Evolutionary conservation across 2,797 vertebrate genomes (phyloP).

Genomic region (Sphenopsis melanotis): DNA sequence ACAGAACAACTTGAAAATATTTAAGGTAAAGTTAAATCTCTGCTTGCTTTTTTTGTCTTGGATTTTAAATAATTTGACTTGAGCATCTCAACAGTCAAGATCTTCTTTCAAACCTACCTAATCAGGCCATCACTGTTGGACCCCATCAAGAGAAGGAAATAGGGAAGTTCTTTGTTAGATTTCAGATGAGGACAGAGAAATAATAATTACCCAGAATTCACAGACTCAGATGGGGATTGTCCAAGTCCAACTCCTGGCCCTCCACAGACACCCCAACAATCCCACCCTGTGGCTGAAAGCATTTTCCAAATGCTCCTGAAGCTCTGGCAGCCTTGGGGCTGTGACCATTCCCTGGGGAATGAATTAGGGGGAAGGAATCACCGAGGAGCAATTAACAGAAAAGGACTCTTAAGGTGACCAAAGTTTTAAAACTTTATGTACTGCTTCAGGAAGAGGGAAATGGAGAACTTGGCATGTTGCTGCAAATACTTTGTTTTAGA

Average conservation of each 20-base stretch:
- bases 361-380: not conserved
- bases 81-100: not conserved
- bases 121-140: not conserved
- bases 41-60: not conserved
- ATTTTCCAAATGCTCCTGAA: not conserved
- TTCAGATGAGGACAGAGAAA: not conserved
- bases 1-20: constrained; percentile 98
- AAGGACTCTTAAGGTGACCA: not conserved
- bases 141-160: not conserved
- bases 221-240: not conserved
- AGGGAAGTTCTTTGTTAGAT: not conserved
- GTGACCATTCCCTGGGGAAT: not conserved
- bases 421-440: not conserved
- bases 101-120: not conserved
- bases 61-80: not conserved
- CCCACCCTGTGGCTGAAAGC: not conserved
- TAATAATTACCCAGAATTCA: not conserved
- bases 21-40: constrained; percentile 84
- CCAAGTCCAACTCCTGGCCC: not conserved
- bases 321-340: not conserved
- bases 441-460: not conserved
- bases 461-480: not conserved
- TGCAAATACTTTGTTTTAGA: not conserved
- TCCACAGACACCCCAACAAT: not conserved
- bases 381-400: not conserved